Conservation (phyloP, 1,140 invertebrate genomes). For the Megalonaias nervosa region DNA sequence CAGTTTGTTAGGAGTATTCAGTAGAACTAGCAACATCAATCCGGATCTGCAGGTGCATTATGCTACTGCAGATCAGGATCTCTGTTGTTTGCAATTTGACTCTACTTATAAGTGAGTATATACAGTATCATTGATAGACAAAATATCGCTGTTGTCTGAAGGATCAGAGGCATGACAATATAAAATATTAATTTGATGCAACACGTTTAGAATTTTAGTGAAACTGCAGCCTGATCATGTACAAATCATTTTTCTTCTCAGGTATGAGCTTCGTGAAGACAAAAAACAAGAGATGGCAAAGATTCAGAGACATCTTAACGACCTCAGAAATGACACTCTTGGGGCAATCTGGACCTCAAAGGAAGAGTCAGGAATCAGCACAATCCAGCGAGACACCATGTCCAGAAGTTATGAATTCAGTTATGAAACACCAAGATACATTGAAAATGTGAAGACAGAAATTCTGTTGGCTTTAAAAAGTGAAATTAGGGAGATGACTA, state of each 20-base stretch:
- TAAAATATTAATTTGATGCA: too few relatives aligned
- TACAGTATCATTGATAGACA: neutral
- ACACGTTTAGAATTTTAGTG: neutral
- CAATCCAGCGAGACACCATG: too few relatives aligned
- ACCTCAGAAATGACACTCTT: constrained; percentile 56
- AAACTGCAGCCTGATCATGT: neutral
- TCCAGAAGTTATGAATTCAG: too few relatives aligned
- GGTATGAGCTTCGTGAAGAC: constrained; percentile 76
- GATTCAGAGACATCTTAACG: constrained; percentile 73
- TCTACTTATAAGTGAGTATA: too few relatives aligned
- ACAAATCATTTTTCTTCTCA: constrained; percentile 43
- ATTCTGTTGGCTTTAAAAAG: constrained; percentile 9
- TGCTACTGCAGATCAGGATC: too few relatives aligned
- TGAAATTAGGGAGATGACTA: constrained; percentile 19
- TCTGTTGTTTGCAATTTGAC: too few relatives aligned
- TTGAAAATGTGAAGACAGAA: constrained; percentile 27
- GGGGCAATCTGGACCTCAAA: too few relatives aligned
- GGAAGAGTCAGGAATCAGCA: too few relatives aligned
- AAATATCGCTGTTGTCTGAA: neutral
- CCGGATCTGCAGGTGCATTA: too few relatives aligned
- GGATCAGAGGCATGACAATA: neutral
- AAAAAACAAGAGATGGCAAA: constrained; percentile 72
- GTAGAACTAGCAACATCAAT: too few relatives aligned
- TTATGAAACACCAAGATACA: neutral
- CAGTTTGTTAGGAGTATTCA: too few relatives aligned